Base-by-base conservation (phyloP, 2,113 vertebrate genomes). In the Cervus canadensis region DNA sequence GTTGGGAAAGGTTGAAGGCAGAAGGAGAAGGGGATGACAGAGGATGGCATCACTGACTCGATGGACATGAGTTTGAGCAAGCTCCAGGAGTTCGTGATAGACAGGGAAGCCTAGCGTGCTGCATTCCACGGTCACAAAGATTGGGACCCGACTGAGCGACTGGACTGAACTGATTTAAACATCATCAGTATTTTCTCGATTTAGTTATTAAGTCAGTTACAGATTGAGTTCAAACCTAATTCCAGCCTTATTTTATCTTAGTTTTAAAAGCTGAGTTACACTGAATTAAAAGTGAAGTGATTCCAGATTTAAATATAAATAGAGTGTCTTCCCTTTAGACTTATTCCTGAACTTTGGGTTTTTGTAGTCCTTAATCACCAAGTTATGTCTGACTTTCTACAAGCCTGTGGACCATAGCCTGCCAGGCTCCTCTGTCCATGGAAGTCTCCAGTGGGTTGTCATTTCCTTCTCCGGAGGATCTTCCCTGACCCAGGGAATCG, bases 291-390 rank as follows among this genome's bases (percentile, higher is more conserved):
- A 50, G 16, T 19, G 28, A 5, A 54, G 52, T 17, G 8, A 11
- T 21, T 30, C 16, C 28, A 25, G 84, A 13, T 48, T 40, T 45
- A 40, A 33, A 28, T 16, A 9, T 5, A 30, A n/a, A 30, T 13
- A 26, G 36, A 36, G 36, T 36, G 36, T 36, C 0, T 43, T 26
- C 16, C 45, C 33, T 36, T n/a, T 33, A 16, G 26, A 40, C 12
- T 23, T 9, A 0, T 11, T 7, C 43, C 50, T n/a, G 28, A 28
- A 17, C 67, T n/a, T 33, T 0, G 0, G 13, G 26, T 6, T 43
- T 33, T 54, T 10, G 2, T 43, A 25, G 36, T 25, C 12, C 36
- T 43, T 12, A 1, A 3, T 43, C 6, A 1, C 40, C 40, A 43
- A 76, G 13, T 43, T 43, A 23, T 26, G 23, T 43, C 36, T 17